Evolutionary conservation across 2,797 vertebrate species (phyloP).

Genomic region (Discoglossus pictus): DNA sequence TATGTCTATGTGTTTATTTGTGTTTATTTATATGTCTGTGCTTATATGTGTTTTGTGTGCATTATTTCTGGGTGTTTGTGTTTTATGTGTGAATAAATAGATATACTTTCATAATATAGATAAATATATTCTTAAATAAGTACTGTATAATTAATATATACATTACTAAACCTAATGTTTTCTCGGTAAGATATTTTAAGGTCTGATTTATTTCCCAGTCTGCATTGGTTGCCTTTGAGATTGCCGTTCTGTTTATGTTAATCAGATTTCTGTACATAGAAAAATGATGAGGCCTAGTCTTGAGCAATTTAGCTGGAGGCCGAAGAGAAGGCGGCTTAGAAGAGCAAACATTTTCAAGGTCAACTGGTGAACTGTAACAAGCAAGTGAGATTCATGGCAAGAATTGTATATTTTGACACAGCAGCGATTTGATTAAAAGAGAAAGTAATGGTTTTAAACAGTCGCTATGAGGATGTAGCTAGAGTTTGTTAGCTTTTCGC

Average conservation of each 20-base stretch:
- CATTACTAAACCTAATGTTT: constrained; percentile 10
- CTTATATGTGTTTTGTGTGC: too few relatives aligned
- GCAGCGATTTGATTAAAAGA: constrained; percentile 96
- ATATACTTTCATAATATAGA: too few relatives aligned
- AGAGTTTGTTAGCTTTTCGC: constrained; percentile 85
- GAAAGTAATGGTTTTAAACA: constrained; percentile 99
- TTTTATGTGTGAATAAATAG: too few relatives aligned
- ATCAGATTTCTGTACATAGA: constrained; percentile 72
- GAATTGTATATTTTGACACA: constrained; percentile 94
- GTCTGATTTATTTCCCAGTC: constrained; percentile 30
- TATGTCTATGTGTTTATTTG: too few relatives aligned
- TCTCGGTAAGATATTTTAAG: too few relatives aligned
- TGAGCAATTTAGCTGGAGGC: constrained; percentile 77
- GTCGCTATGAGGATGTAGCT: constrained; percentile 88
- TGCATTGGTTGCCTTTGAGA: constrained; percentile 59
- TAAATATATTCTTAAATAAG: too few relatives aligned
- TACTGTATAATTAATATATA: too few relatives aligned
- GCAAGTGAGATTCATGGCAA: constrained; percentile 87
- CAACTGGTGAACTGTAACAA: constrained; percentile 93
- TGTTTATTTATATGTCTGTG: too few relatives aligned
- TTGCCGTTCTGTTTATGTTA: constrained; percentile 73
- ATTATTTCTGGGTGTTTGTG: too few relatives aligned
- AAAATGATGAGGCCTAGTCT: constrained; percentile 76
- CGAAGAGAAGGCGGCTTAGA: constrained; percentile 82
- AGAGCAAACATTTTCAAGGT: constrained; percentile 98